Percentiles rank a stretch among this genome's conserved stretches.
Conservation (phyloP, 2,113 vertebrate genomes). For the Phainopepla nitens region DNA sequence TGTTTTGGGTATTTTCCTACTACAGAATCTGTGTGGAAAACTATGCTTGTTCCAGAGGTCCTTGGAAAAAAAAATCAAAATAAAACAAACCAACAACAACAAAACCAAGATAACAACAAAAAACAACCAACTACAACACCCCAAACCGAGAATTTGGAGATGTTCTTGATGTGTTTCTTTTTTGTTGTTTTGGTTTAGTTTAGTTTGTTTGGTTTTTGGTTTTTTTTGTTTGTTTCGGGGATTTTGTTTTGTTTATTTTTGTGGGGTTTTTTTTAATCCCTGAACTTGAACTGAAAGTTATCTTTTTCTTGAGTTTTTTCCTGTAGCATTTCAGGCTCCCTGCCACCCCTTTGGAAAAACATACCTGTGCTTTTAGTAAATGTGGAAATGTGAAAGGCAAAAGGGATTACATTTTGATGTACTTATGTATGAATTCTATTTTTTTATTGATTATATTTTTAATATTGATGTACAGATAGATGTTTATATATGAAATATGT, state of each 20-base stretch:
- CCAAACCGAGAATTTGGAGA: not conserved
- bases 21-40: slow-evolving; percentile 1
- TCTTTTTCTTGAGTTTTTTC: not conserved
- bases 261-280: fast-evolving
- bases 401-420: not conserved
- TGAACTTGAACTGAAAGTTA: not conserved
- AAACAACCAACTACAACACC: no score
- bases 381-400: not conserved
- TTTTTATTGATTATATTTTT: not conserved
- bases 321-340: not conserved
- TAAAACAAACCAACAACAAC: not conserved
- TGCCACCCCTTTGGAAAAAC: not conserved
- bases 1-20: not conserved
- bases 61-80: not conserved
- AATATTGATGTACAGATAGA: not conserved
- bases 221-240: no score
- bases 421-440: not conserved
- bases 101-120: no score
- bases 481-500: not conserved
- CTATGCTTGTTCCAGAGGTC: not conserved
- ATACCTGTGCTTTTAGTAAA: not conserved
- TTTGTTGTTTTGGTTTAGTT: not conserved
- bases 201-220: no score
- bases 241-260: no score
- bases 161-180: not conserved